Evolutionary conservation across 23 tunicate genomes (phyloP), one percentile per base, ranked within the genome.

Genomic region (Styela clava): DNA sequence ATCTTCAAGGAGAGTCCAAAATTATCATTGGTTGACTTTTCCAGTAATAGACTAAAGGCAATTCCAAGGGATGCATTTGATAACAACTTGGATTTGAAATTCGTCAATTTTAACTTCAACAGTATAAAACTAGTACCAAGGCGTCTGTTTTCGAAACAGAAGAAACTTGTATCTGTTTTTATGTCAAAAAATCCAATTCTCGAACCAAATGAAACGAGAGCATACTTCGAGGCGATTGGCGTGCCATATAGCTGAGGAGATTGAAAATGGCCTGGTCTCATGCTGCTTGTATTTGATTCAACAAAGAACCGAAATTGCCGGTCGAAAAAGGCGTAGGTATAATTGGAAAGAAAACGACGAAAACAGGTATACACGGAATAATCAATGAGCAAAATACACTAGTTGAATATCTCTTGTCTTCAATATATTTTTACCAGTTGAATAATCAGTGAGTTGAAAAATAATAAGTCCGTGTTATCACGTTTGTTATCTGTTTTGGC

Each of bases 11-110:
- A 63, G 35, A 79, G 83, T 52, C 68, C 52, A 1, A 34, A 51
- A 9, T 44, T 88, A 64, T 44, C 52, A 19, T 29, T 63, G 16
- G 63, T 88, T 7, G 62, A 83, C 35, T 31, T 88, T 19, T 68
- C 87, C 19, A 61, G 76, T 69, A 88, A 88, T 63, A 22, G 32
- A 19, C 68, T 88, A 52, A 71, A 24, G 31, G 12, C 62, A 21
- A 70, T 88, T 22, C 81, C 94, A 18, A 35, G 69, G 0, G 52
- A 25, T 2, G 29, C 87, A 18, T 88, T 88, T 61, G 65, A 61
- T 63, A 5, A 36, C 25, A 79, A 73, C 52, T 44, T 64, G 22
- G 61, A 51, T 5, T 73, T 88, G n/a, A 33, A 26, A 35, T n/a
- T 26, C 37, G 84, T 84, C 16, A 84, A 79, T 69, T 73, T 88